These are phyloP conservation scores for Lepidocyrtoides sp. DNA, from an alignment of 2,888 invertebrate species.

Conservation along the genomic window DNA sequence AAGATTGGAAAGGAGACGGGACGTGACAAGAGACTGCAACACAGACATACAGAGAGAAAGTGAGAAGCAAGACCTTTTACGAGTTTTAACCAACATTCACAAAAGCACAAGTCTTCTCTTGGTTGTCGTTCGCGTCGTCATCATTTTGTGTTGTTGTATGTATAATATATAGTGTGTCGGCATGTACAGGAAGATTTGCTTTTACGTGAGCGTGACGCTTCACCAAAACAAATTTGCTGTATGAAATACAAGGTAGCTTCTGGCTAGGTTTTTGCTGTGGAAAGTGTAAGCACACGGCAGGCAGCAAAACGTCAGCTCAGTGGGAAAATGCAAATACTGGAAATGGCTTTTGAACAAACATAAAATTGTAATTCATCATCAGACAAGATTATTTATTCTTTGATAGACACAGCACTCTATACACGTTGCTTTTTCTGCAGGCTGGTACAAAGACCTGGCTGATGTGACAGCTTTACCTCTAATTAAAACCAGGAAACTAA, in stretches of 20 bases:
- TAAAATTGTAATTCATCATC: background rate
- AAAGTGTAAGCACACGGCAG: too few species aligned
- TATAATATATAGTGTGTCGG: slow-evolving; percentile 22
- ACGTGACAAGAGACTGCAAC: slow-evolving; percentile 44
- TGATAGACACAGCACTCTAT: background rate
- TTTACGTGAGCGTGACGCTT: background rate
- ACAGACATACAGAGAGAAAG: slow-evolving; percentile 7
- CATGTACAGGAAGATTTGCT: slow-evolving; percentile 6
- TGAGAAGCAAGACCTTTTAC: slow-evolving; percentile 34
- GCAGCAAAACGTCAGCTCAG: too few species aligned
- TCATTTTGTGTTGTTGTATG: slow-evolving; percentile 32
- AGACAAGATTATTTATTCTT: background rate
- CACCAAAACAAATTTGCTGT: background rate
- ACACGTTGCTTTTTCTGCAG: too few species aligned
- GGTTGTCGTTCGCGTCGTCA: background rate
- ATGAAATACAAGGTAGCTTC: too few species aligned
- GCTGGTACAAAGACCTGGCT: background rate
- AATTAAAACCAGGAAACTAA: slow-evolving; percentile 43
- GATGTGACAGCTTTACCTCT: background rate
- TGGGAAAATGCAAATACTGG: slow-evolving; percentile 20
- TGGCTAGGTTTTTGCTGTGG: too few species aligned
- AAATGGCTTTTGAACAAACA: slow-evolving; percentile 17
- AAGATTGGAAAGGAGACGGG: slow-evolving; percentile 33
- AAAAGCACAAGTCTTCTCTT: slow-evolving; percentile 33
- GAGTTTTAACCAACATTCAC: slow-evolving; percentile 33